Base-by-base conservation (phyloP, 2,888 invertebrate species). In the Xestia sexstrigata region DNA sequence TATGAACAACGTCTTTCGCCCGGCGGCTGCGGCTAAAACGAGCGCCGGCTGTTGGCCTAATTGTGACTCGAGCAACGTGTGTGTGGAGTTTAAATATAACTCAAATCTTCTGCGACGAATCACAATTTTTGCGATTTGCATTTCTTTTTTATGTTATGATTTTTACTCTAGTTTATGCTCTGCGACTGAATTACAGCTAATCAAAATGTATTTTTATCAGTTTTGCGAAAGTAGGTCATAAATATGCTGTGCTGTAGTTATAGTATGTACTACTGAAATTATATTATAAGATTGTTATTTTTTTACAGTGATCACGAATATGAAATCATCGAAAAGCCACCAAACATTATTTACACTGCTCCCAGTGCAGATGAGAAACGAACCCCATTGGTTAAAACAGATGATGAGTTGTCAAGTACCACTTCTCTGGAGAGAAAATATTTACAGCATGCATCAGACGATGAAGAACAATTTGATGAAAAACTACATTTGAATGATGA, bases 251-350 rank as follows among this genome's bases (percentile, higher is more conserved):
- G 62, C n/a, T 63, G 55, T 76, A 39, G 42, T 20, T 66, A 26
- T 2, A 26, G 42, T 9, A 49, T n/a, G 11, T 26, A 42, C n/a
- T 55, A 55, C n/a, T 26, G 63, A 63, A 67, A 75, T 75, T 80
- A 62, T 66, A 80, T 78, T 66, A 80, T 78, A 74, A 74, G n/a
- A 35, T 68, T 85, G 55, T 65, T 85, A 86, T 84, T 97, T 90
- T 97, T 90, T 97, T 97, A 90, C 97, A 99, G 99, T 97, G 99
- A 99, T 97, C 99, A 99, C 97, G 98, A 99, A 96, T 99, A 99
- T 97, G 99, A 99, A 97, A 98, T 98, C 89, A 98, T 99, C 94
- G 98, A 98, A 93, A 98, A 98, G 90, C 98, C 98, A 85, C 93
- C 94, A 62, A 94, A 94, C 96, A 94, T 95, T 86, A 89, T 93